Conservation (phyloP, 2,113 vertebrate genomes). For the Garra rufa region DNA sequence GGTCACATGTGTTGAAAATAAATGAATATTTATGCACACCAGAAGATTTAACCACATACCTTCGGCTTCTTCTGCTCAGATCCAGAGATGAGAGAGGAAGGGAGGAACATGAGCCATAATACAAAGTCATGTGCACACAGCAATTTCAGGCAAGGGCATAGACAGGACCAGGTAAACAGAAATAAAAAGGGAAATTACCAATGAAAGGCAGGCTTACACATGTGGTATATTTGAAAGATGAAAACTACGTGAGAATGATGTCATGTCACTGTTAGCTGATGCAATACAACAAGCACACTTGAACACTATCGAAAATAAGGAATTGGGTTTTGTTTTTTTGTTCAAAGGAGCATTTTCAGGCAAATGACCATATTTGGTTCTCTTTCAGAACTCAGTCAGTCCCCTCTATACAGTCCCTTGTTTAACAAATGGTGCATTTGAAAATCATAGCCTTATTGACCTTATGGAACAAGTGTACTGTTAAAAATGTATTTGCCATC, state of each 20-base stretch:
- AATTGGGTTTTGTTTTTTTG: slow-evolving; percentile 21
- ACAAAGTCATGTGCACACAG: slow-evolving; percentile 80
- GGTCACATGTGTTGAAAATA: not conserved
- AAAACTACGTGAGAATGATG: slow-evolving; percentile 44
- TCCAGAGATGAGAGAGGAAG: slow-evolving; percentile 40
- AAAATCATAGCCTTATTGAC: not conserved
- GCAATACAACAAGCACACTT: slow-evolving; percentile 50
- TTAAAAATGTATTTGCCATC: slow-evolving; percentile 67
- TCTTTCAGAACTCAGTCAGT: slow-evolving; percentile 16
- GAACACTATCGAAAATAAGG: slow-evolving; percentile 34
- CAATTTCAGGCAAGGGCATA: slow-evolving; percentile 72
- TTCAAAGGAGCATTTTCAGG: slow-evolving; percentile 61
- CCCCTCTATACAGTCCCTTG: not conserved
- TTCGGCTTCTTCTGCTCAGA: slow-evolving; percentile 89
- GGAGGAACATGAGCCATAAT: slow-evolving; percentile 75
- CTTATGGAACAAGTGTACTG: not conserved
- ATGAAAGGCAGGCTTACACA: slow-evolving; percentile 30
- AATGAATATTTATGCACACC: not conserved
- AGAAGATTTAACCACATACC: slow-evolving; percentile 75
- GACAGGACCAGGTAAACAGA: slow-evolving; percentile 70
- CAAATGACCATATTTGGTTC: slow-evolving; percentile 65
- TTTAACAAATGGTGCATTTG: not conserved
- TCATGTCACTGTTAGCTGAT: slow-evolving; percentile 53
- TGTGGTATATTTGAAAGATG: slow-evolving; percentile 50
- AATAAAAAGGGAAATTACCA: slow-evolving; percentile 68